Conservation (phyloP, 2,888 invertebrate species). For the Osmoderma eremita region DNA sequence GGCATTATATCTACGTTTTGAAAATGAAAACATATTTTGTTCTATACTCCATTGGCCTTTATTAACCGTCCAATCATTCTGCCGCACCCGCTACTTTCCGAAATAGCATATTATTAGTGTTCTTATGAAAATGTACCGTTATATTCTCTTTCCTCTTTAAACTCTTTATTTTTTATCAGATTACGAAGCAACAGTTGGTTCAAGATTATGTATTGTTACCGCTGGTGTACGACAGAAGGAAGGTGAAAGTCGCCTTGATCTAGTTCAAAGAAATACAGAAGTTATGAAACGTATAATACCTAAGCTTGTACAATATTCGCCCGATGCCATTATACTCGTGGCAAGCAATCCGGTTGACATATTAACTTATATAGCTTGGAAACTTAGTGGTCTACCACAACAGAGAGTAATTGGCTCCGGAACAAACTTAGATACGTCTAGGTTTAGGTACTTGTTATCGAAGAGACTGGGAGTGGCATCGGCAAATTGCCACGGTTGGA, state of each 20-base stretch:
- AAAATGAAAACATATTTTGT: too few relatives aligned
- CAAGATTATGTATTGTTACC: slow-evolving; percentile 87
- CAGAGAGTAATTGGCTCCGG: slow-evolving; percentile 90
- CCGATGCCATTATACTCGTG: slow-evolving; percentile 84
- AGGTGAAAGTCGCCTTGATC: slow-evolving; percentile 85
- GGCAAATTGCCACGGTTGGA: slow-evolving; percentile 91
- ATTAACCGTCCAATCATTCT: too few relatives aligned
- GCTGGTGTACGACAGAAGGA: slow-evolving; percentile 92
- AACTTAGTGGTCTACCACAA: slow-evolving; percentile 87
- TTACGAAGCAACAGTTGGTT: slow-evolving; percentile 80
- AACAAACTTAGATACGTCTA: slow-evolving; percentile 91
- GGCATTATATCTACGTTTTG: too few relatives aligned
- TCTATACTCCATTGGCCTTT: too few relatives aligned
- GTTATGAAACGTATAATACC: slow-evolving; percentile 89
- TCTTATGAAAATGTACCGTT: too few relatives aligned
- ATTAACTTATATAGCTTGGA: slow-evolving; percentile 95
- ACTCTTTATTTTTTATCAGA: slow-evolving; percentile 64
- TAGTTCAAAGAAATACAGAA: slow-evolving; percentile 91
- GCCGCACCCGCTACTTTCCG: too few relatives aligned
- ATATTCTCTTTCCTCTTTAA: too few relatives aligned
- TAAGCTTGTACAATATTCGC: slow-evolving; percentile 82
- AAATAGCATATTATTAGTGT: too few relatives aligned
- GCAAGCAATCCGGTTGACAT: slow-evolving; percentile 95
- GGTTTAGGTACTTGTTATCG: slow-evolving; percentile 89
- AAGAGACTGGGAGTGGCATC: slow-evolving; percentile 84